These are phyloP conservation scores for Macrocentrus cingulum DNA, from an alignment of 1,140 invertebrate species.

Conservation along the genomic window DNA sequence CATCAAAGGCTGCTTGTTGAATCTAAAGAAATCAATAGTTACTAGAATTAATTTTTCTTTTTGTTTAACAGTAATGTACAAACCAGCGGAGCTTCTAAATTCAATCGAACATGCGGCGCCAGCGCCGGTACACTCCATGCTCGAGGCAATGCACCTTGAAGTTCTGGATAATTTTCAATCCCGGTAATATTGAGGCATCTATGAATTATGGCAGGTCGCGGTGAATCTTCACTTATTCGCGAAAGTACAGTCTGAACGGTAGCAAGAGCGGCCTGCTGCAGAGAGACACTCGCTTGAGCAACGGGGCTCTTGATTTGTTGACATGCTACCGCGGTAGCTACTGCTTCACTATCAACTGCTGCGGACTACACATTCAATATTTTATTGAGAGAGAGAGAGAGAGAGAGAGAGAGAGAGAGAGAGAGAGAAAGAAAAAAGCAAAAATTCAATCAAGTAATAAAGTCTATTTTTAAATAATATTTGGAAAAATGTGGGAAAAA, in stretches of 20 bases:
- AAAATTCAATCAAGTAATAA: no score
- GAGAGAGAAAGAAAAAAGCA: no score
- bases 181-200: slow-evolving; percentile 68
- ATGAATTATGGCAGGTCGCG: slow-evolving; percentile 33
- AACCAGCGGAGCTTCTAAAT: slow-evolving; percentile 66
- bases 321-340: slow-evolving; percentile 32
- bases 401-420: no score
- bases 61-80: slow-evolving; percentile 24
- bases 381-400: no score
- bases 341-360: slow-evolving; percentile 39
- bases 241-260: slow-evolving; percentile 56
- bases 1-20: slow-evolving; percentile 84
- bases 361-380: slow-evolving; percentile 35
- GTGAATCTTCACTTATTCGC: slow-evolving; percentile 64
- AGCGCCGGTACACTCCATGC: slow-evolving; percentile 76
- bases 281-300: slow-evolving; percentile 35
- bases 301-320: slow-evolving; percentile 37
- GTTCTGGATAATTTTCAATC: slow-evolving; percentile 69
- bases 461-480: no score
- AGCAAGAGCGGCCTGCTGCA: slow-evolving; percentile 35
- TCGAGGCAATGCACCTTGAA: slow-evolving; percentile 68
- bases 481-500: no score
- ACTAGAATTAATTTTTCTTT: background rate
- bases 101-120: slow-evolving; percentile 55
- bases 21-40: slow-evolving; percentile 53